These are phyloP conservation scores for Phragmatobia fuliginosa DNA, from an alignment of 2,888 invertebrate genomes.

Conservation along the genomic window DNA sequence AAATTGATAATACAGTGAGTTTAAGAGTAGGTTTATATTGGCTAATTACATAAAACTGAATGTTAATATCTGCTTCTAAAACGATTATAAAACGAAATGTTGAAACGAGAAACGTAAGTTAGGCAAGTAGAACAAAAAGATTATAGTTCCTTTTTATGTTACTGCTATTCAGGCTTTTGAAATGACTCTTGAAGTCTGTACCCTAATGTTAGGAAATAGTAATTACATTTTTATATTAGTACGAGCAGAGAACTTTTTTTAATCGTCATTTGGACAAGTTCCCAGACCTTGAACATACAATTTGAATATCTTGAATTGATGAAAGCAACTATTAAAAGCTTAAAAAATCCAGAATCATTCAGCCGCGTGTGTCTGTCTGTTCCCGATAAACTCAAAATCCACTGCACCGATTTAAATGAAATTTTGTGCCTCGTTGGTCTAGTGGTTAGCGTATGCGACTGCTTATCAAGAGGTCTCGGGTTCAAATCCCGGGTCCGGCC, in stretches of 20 bases:
- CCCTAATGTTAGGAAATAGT: background rate
- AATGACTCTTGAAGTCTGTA: background rate
- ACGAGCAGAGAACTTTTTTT: background rate
- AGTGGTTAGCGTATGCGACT: no score
- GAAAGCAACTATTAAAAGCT: no score
- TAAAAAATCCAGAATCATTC: no score
- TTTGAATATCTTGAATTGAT: no score
- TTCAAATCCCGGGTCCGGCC: no score
- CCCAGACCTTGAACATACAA: no score
- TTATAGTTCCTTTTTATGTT: background rate
- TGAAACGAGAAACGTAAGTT: background rate
- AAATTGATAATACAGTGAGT: constrained; percentile 5
- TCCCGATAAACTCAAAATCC: no score
- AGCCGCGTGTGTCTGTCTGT: no score
- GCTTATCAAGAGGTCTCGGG: no score
- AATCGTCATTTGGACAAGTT: no score
- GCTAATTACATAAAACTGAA: background rate
- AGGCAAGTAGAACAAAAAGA: background rate
- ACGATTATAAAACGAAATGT: background rate
- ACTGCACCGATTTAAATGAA: no score
- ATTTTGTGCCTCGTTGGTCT: no score
- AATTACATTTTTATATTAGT: background rate
- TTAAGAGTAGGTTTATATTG: background rate
- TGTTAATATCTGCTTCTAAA: background rate
- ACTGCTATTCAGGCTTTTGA: background rate